phyloP scores from a whole-genome alignment of 2,797 vertebrate genomes.

The Eremophila alpestris region DNA sequence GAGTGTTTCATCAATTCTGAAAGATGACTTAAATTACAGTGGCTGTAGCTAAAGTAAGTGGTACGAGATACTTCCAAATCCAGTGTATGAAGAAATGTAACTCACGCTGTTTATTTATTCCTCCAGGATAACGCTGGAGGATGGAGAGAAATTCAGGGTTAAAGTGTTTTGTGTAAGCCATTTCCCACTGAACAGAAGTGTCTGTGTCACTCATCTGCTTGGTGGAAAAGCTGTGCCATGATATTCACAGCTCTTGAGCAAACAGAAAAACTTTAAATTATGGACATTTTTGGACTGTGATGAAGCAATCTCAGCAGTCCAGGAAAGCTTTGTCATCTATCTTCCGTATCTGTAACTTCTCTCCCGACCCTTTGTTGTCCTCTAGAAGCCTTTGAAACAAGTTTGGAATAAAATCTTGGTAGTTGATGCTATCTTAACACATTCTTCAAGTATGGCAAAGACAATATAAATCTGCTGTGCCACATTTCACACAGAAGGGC shows the following conservation, averaged over 20 bases:
- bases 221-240: neutral
- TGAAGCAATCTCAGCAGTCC: neutral
- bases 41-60: neutral
- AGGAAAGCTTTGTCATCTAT: neutral
- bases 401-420: neutral
- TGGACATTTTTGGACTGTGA: neutral
- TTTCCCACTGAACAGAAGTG: neutral
- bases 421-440: neutral
- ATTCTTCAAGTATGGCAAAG: neutral
- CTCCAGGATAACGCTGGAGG: neutral
- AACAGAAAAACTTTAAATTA: neutral
- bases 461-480: neutral
- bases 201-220: neutral
- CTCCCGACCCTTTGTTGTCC: neutral
- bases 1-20: constrained; percentile 37
- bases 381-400: constrained; percentile 9
- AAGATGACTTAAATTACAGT: neutral
- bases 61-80: neutral
- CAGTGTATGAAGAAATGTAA: neutral
- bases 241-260: neutral
- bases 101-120: neutral
- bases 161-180: neutral
- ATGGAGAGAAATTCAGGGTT: neutral
- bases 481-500: neutral
- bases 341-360: neutral